Base-by-base conservation (phyloP, 2,797 vertebrate genomes). In the Prionace glauca region DNA sequence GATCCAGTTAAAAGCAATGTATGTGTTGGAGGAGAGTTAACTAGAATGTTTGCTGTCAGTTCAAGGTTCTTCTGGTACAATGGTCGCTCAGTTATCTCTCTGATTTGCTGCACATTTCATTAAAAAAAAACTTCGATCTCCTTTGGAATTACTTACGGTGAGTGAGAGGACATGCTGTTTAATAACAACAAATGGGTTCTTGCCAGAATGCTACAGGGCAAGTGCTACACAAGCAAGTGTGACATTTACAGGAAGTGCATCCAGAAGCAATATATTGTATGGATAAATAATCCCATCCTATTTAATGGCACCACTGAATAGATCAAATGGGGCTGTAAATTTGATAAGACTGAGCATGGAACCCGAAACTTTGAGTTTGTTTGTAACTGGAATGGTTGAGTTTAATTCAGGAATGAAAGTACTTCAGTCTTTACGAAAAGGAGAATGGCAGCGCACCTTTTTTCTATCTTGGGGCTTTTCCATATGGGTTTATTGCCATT, bases 251-350 rank as follows among this genome's bases (percentile, higher is more conserved):
- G 24, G 10, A 56, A 88, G 86, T 88, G 50, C 50, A 60, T 29
- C 32, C 29, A 90, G 87, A 60, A 65, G 87, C 87, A n/a, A 65
- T 7, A 62, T 18, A 90, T 84, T 84, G 81, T 18, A n/a, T 90
- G 14, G 87, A 90, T n/a, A 62, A 62, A n/a, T 32, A 90, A 62
- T 32, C 14, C 56, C 29, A 62, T 90, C 29, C 60, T 90, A 62
- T 50, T 90, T 62, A 62, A 65, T 62, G 14, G 3, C 4, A 10
- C 29, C 5, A 62, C 87, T 90, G 87, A 90, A 62, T n/a, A 32
- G 86, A 88, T 60, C 62, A 90, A 90, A 29, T 90, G 87, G 87
- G 79, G 12, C 87, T 90, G 87, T 60, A 90, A 29, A 29, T 62
- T 60, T 90, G 87, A 4, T 86, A 86, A 24, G 81, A 50, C 62